Base-by-base conservation (phyloP, 2,888 invertebrate genomes). In the Habrosyne pyritoides region DNA sequence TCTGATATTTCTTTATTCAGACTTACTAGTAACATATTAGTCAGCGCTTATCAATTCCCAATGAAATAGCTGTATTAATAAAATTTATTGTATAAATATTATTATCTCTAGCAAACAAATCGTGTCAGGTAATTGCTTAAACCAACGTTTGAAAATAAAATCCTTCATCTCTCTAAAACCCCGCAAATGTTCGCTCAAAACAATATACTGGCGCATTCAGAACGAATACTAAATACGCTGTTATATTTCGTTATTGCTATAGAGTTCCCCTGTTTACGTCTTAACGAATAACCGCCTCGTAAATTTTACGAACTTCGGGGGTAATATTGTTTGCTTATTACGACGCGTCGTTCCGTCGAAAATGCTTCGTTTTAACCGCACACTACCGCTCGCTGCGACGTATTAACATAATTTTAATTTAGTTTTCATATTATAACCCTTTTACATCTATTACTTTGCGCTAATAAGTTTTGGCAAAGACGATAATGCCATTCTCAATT, bases 291-390 rank as follows among this genome's bases (percentile, higher is more conserved):
- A 89, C 84, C 83, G 77, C 81, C 73, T 83, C 84, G 81, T 89
- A 87, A 87, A 88, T 84, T 89, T 88, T 84, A 86, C 83, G 84
- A 83, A 86, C 83, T 81, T 50, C 77, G 57, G 67, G 58, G 74
- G 84, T 85, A 83, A 81, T 88, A 86, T 83, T 84, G 84, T 85
- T 86, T 78, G 77, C 77, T 83, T 86, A 84, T 87, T 81, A 84
- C 78, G 75, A 78, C 73, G 77, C 81, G 75, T 75, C 73, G 78
- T 83, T 81, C 69, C 69, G 72, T 64, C 60, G 75, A 75, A 73
- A 81, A 78, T 73, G 75, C 73, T 74, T 70, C 69, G 73, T 77
- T 81, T 76, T 75, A 78, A 77, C 75, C 73, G 71, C 75, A 74
- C 68, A 78, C 75, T 72, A 71, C 66, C 73, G 72, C 75, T 75